phyloP scores from a whole-genome alignment of 2,888 invertebrate genomes.

The Meloe dianella region DNA sequence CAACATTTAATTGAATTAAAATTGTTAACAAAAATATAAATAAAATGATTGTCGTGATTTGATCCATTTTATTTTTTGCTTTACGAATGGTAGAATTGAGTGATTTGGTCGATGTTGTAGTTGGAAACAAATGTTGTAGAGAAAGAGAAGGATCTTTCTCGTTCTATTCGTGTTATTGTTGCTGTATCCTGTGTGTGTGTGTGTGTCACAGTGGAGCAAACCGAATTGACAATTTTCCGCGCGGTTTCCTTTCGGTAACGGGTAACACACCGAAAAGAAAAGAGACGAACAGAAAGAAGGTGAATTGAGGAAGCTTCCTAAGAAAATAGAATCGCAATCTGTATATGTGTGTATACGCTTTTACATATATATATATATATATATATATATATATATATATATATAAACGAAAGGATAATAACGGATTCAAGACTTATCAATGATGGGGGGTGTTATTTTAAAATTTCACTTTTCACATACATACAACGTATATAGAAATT shows the following conservation, averaged over 20 bases:
- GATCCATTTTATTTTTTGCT: conserved; percentile 4
- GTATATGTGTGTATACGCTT: neutral
- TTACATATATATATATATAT: conserved; percentile 21
- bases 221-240: conserved; percentile 75
- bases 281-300: conserved; percentile 54
- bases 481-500: neutral
- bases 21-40: too few relatives aligned
- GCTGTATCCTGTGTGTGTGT: conserved; percentile 53
- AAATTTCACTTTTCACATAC: conserved; percentile 37
- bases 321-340: conserved; percentile 38
- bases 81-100: conserved; percentile 13
- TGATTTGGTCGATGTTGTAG: conserved; percentile 3
- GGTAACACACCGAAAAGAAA: conserved; percentile 27
- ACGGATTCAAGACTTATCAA: conserved; percentile 56
- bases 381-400: conserved; percentile 48
- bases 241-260: conserved; percentile 67
- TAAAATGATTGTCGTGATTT: too few relatives aligned
- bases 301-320: conserved; percentile 48
- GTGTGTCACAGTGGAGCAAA: conserved; percentile 51
- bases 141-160: conserved; percentile 25
- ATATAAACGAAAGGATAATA: conserved; percentile 49
- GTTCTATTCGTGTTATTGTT: conserved; percentile 53
- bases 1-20: too few relatives aligned
- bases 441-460: conserved; percentile 45
- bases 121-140: neutral